phyloP scores from a whole-genome alignment of 2,113 vertebrate genomes.

The Pongo pygmaeus region DNA sequence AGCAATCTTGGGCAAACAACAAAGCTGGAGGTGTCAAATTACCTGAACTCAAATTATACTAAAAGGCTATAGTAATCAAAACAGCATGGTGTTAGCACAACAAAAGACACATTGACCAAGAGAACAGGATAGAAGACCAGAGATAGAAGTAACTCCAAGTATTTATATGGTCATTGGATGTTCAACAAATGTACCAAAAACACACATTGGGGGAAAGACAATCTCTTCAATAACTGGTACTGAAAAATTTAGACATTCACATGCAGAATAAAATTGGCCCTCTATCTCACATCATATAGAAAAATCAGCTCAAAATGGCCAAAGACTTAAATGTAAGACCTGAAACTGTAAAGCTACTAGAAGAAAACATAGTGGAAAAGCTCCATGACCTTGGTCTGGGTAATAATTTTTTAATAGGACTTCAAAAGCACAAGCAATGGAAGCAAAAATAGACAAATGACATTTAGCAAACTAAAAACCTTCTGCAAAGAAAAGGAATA shows the following conservation, averaged over 20 bases:
- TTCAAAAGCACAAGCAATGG: not conserved
- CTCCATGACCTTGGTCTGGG: not conserved
- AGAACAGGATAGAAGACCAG: too few relatives aligned
- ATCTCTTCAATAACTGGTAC: too few relatives aligned
- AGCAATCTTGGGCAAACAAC: not conserved
- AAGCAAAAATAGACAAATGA: not conserved
- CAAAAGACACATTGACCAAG: not conserved
- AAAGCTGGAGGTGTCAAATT: not conserved
- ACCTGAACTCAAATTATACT: not conserved
- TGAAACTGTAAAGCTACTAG: not conserved
- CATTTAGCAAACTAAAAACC: not conserved
- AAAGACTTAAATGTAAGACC: not conserved
- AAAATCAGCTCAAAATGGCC: not conserved
- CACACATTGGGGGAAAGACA: too few relatives aligned
- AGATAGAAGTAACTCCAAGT: too few relatives aligned
- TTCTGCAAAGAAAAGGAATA: not conserved
- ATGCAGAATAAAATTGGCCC: too few relatives aligned
- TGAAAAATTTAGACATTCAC: too few relatives aligned
- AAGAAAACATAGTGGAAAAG: not conserved
- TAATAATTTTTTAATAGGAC: not conserved
- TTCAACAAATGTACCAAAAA: too few relatives aligned
- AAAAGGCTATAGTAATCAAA: not conserved
- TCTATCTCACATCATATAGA: too few relatives aligned
- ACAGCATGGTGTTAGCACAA: not conserved
- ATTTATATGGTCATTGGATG: too few relatives aligned